phyloP scores from a whole-genome alignment of 2,113 vertebrate genomes.

The Gobio gobio region DNA sequence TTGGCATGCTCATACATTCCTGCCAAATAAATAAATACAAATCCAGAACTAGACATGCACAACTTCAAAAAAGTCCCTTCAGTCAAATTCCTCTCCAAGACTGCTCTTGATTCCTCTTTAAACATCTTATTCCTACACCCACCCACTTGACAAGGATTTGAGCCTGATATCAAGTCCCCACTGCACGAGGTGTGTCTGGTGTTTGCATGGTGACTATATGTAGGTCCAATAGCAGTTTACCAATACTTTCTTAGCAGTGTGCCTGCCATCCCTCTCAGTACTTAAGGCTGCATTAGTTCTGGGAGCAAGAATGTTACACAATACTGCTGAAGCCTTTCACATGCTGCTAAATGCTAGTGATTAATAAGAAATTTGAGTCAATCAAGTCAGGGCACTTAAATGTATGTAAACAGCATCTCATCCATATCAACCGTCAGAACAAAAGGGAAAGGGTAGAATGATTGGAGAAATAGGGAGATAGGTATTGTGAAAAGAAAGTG shows the following conservation, averaged over 20 bases:
- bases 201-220: constrained; percentile 71
- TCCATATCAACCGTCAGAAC: not conserved
- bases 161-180: constrained; percentile 41
- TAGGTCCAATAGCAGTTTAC: constrained; percentile 40
- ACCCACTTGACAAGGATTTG: constrained; percentile 20
- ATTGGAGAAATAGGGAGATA: not conserved
- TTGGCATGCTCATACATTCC: constrained; percentile 43
- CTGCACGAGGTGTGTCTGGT: constrained; percentile 73
- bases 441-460: not conserved
- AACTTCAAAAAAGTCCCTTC: not conserved
- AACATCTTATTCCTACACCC: not conserved
- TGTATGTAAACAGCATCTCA: constrained; percentile 30
- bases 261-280: constrained; percentile 44
- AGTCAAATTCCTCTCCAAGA: constrained; percentile 58
- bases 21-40: not conserved
- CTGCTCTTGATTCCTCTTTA: constrained; percentile 44
- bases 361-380: constrained; percentile 11
- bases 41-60: not conserved
- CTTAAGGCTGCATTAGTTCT: not conserved
- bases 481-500: not conserved
- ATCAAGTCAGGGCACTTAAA: constrained; percentile 47
- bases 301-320: constrained; percentile 21
- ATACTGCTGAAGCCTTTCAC: constrained; percentile 42
- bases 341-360: constrained; percentile 43
- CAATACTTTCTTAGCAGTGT: constrained; percentile 37